Percentiles rank a stretch among this genome's conserved stretches.
Evolutionary conservation across 2,888 invertebrate genomes (phyloP).

Genomic region (Ecdyonurus torrentis): DNA sequence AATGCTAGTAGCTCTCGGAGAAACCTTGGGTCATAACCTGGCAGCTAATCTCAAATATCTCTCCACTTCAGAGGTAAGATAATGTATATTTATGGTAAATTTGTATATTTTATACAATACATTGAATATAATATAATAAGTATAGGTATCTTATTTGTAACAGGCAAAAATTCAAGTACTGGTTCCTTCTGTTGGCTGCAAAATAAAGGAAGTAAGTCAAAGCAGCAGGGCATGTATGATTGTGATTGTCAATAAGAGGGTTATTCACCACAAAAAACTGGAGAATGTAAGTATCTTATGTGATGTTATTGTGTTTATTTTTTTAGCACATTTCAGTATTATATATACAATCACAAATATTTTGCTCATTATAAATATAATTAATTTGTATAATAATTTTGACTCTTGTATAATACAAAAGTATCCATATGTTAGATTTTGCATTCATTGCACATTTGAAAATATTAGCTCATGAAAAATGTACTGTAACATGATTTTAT

Average conservation of each 20-base stretch:
- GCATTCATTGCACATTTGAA: too few relatives aligned
- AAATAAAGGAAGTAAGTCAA: not conserved
- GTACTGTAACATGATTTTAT: too few relatives aligned
- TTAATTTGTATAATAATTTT: not conserved
- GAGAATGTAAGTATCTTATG: not conserved
- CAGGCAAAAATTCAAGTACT: not conserved
- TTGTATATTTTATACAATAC: too few relatives aligned
- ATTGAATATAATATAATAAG: too few relatives aligned
- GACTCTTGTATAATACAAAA: too few relatives aligned
- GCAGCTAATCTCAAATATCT: not conserved
- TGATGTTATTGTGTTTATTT: not conserved
- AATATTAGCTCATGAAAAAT: too few relatives aligned
- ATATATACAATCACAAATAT: too few relatives aligned
- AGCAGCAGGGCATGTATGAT: not conserved
- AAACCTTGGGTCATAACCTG: not conserved
- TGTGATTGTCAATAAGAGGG: not conserved
- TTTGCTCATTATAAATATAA: too few relatives aligned
- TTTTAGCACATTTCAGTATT: not conserved
- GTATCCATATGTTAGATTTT: too few relatives aligned
- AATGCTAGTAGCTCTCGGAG: not conserved
- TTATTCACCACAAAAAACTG: not conserved
- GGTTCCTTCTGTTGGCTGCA: not conserved
- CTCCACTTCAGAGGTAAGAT: too few relatives aligned
- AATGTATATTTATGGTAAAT: too few relatives aligned
- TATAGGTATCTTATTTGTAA: too few relatives aligned